phyloP scores from a whole-genome alignment of 1,140 invertebrate species.

The Bilobella aurantiaca region DNA sequence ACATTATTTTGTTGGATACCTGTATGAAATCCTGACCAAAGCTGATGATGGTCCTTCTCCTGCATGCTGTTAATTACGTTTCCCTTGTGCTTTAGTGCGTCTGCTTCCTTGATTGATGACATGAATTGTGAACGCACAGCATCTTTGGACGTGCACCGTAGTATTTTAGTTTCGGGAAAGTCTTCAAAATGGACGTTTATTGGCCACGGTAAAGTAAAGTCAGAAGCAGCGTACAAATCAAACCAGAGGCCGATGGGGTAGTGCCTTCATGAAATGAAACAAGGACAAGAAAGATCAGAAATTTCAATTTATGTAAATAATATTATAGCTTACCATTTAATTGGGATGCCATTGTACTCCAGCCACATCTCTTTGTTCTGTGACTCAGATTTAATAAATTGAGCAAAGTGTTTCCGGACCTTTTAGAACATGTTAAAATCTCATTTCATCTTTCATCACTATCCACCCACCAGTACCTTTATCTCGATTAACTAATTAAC shows the following conservation, averaged over 20 bases:
- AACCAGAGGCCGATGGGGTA: constrained; percentile 91
- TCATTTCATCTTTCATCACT: background rate
- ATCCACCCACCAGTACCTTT: no score
- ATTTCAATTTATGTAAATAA: background rate
- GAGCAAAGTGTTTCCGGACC: constrained; percentile 81
- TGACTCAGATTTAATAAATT: constrained; percentile 68
- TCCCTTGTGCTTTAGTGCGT: constrained; percentile 86
- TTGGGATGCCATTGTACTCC: constrained; percentile 78
- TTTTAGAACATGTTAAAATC: constrained; percentile 39
- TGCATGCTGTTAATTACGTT: constrained; percentile 90
- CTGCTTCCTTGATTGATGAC: constrained; percentile 93
- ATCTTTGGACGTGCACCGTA: constrained; percentile 70
- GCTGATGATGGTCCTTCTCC: constrained; percentile 91
- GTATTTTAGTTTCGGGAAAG: constrained; percentile 68
- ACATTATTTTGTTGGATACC: constrained; percentile 47
- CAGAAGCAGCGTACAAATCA: constrained; percentile 59
- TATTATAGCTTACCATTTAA: constrained; percentile 62
- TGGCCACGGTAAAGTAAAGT: constrained; percentile 74
- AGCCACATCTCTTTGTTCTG: constrained; percentile 87
- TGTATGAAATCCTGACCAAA: constrained; percentile 89
- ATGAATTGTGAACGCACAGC: constrained; percentile 86
- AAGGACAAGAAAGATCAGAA: no score
- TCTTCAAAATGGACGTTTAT: constrained; percentile 91
- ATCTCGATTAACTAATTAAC: no score
- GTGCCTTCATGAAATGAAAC: no score